Evolutionary conservation across 2,797 vertebrate species (phyloP).

Genomic region (Podargus strigoides): DNA sequence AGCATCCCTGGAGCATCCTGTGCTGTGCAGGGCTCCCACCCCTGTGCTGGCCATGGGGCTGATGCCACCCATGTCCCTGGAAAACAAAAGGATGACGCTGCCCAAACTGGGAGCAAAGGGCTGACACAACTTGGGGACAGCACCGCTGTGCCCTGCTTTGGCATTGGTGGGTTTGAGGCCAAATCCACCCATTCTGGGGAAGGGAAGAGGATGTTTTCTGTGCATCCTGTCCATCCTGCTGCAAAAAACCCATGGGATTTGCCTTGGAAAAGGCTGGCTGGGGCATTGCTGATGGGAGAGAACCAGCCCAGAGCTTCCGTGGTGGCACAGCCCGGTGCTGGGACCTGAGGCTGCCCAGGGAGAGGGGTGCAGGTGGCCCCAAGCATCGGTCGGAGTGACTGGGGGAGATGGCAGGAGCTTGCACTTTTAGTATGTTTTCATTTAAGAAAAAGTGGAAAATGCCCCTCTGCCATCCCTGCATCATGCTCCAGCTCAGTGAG

Average conservation of each 20-base stretch:
- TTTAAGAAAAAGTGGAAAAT: background rate
- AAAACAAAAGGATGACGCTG: rapidly evolving
- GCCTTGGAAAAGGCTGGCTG: background rate
- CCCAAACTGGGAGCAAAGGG: background rate
- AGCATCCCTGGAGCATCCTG: background rate
- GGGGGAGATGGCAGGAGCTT: rapidly evolving
- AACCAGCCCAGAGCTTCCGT: background rate
- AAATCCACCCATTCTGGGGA: rapidly evolving
- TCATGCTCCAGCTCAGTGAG: rapidly evolving
- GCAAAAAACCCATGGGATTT: rapidly evolving
- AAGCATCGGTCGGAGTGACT: rapidly evolving
- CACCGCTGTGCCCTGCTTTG: rapidly evolving
- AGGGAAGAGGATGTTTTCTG: background rate
- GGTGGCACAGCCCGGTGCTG: rapidly evolving
- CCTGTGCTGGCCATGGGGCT: rapidly evolving
- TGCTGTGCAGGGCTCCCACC: rapidly evolving
- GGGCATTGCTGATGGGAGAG: background rate
- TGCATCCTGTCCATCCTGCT: rapidly evolving
- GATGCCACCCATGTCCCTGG: background rate
- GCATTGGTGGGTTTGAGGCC: background rate
- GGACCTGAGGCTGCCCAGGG: rapidly evolving
- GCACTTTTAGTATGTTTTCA: rapidly evolving
- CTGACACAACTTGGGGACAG: background rate
- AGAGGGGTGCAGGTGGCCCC: background rate
- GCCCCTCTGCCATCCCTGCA: background rate